These are phyloP conservation scores for Ficedula albicollis DNA, from an alignment of 2,797 vertebrate species.

Conservation along the genomic window DNA sequence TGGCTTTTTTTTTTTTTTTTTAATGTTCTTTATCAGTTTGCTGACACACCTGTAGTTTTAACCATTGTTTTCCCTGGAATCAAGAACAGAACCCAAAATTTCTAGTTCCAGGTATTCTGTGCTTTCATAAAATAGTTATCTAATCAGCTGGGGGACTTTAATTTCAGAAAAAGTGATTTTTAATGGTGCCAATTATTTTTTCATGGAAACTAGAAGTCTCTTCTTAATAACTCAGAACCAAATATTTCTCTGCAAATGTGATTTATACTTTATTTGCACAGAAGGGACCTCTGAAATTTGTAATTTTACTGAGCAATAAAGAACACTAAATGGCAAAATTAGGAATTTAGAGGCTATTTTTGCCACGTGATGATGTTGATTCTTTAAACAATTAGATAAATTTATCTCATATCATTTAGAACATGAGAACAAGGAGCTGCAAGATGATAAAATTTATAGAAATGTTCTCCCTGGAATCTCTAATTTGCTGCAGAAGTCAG, in stretches of 20 bases:
- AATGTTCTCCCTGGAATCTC: neutral
- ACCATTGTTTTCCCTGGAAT: neutral
- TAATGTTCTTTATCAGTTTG: neutral
- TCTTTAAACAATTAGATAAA: neutral
- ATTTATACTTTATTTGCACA: neutral
- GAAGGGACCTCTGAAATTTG: neutral
- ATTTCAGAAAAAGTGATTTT: neutral
- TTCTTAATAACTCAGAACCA: neutral
- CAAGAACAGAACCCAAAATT: neutral
- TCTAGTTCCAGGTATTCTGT: neutral
- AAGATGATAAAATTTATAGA: neutral
- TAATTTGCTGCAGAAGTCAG: neutral
- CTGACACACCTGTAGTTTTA: neutral
- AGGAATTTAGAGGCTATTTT: neutral
- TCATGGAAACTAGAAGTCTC: neutral
- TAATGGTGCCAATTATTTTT: neutral
- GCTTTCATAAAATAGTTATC: neutral
- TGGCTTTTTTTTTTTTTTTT: neutral
- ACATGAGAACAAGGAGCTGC: neutral
- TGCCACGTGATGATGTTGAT: neutral
- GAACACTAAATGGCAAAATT: neutral
- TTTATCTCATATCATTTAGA: neutral
- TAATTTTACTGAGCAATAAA: neutral
- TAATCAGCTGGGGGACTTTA: neutral
- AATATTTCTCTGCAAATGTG: neutral